A percentile compares a stretch with the other conserved stretches of the same genome.
Conservation (phyloP, 2,113 vertebrate genomes). For the Spermophilus dauricus region DNA sequence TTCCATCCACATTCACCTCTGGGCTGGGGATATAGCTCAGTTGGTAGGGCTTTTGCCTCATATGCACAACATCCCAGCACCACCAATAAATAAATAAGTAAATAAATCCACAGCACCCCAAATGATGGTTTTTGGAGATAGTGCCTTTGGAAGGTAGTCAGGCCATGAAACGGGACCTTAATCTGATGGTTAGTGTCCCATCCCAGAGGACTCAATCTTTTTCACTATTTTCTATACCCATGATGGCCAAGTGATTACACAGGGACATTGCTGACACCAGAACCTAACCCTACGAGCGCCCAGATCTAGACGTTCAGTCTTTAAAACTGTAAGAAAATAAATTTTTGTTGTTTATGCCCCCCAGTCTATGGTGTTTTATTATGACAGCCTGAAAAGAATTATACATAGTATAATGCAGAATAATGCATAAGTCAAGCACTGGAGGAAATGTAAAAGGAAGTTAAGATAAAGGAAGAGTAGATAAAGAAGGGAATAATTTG, state of each 20-base stretch:
- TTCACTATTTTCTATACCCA: background rate
- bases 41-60: no score
- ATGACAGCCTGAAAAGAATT: background rate
- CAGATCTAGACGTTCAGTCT: background rate
- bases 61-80: no score
- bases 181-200: background rate
- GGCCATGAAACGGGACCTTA: background rate
- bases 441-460: background rate
- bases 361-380: background rate
- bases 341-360: background rate
- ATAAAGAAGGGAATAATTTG: background rate
- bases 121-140: background rate
- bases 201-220: background rate
- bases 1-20: background rate
- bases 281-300: fast-evolving
- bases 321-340: background rate
- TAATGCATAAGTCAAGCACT: background rate
- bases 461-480: background rate
- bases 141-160: background rate
- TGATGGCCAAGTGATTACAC: background rate
- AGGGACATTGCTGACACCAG: background rate
- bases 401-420: background rate
- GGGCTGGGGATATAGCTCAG: no score
- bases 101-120: background rate
- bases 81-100: background rate